These are phyloP conservation scores for Procavia capensis DNA, from an alignment of 2,113 vertebrate genomes.

Conservation along the genomic window DNA sequence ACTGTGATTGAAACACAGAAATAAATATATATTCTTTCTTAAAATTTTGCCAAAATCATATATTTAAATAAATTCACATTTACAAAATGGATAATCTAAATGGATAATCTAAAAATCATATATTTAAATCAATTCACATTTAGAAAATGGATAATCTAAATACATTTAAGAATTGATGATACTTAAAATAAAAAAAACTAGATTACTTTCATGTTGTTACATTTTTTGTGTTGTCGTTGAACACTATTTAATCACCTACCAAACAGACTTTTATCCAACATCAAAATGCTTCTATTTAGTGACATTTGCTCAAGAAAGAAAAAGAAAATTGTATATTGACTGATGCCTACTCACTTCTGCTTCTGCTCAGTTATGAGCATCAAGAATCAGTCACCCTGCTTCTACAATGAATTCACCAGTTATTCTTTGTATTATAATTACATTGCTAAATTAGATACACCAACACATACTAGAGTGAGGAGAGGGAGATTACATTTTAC, in stretches of 20 bases:
- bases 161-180: not conserved
- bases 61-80: not conserved
- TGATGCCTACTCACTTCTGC: not conserved
- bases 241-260: not conserved
- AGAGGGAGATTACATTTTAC: not conserved
- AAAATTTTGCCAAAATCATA: not conserved
- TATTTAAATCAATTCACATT: not conserved
- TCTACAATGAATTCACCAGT: not conserved
- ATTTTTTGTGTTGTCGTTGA: not conserved
- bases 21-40: not conserved
- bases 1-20: constrained; percentile 8
- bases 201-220: not conserved
- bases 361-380: not conserved
- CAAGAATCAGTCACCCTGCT: not conserved
- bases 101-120: not conserved
- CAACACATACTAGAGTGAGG: not conserved
- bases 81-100: not conserved
- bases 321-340: not conserved
- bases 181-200: constrained; percentile 11
- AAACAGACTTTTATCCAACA: not conserved
- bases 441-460: not conserved
- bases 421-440: not conserved
- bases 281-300: not conserved
- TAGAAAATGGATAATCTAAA: not conserved
- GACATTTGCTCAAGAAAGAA: not conserved